Conservation (phyloP, 2,888 invertebrate genomes). For the Drosophila barbarae region DNA sequence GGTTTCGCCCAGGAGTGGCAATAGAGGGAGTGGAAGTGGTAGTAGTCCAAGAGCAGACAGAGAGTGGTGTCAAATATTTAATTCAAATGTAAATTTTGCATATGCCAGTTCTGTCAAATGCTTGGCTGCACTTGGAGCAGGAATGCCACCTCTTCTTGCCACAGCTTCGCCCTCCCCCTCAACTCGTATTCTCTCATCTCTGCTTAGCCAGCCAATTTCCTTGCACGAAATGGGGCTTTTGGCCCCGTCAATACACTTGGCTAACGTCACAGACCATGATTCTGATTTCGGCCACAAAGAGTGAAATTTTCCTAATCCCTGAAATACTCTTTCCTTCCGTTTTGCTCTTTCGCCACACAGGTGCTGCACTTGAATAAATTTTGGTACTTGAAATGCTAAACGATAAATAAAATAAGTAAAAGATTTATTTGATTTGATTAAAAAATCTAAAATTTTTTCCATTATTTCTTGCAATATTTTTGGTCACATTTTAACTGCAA, state of each 20-base stretch:
- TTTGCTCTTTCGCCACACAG: background rate
- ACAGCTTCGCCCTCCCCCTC: background rate
- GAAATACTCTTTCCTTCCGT: background rate
- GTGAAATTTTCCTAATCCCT: slow-evolving; percentile 27
- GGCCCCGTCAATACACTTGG: slow-evolving; percentile 29
- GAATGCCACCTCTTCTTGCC: background rate
- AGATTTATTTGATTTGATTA: too few species aligned
- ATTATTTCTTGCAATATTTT: background rate
- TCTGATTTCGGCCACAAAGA: slow-evolving; percentile 10
- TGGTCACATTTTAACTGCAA: background rate
- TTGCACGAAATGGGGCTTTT: slow-evolving; percentile 32
- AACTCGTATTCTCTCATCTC: background rate
- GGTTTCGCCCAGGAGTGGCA: slow-evolving; percentile 20
- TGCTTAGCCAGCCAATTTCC: slow-evolving; percentile 14
- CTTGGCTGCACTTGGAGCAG: slow-evolving; percentile 46
- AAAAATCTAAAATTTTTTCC: too few species aligned
- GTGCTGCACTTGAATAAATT: slow-evolving; percentile 6
- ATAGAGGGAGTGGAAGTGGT: slow-evolving; percentile 1
- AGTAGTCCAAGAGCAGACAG: background rate
- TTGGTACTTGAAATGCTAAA: background rate
- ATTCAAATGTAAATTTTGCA: slow-evolving; percentile 50
- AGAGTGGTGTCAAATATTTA: slow-evolving; percentile 46
- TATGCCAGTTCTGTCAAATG: slow-evolving; percentile 52
- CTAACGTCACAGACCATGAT: slow-evolving; percentile 23
- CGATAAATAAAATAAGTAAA: background rate